phyloP scores from a whole-genome alignment of 2,113 vertebrate genomes.

The Ornithorhynchus anatinus region DNA sequence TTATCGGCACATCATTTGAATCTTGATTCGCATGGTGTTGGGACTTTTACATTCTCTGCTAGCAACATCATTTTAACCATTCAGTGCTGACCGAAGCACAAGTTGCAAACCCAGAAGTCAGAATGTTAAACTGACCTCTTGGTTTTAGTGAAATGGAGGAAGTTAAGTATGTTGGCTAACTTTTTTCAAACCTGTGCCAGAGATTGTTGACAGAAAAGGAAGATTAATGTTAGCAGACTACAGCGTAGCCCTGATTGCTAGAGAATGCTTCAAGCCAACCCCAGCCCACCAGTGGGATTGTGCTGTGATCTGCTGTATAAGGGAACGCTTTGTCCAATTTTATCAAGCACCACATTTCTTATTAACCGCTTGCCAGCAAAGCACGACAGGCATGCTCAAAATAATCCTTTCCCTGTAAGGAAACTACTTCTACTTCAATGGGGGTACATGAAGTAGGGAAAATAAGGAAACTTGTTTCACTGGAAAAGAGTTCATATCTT shows the following conservation, averaged over 20 bases:
- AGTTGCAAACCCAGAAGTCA: conserved; percentile 15
- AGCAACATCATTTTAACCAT: conserved; percentile 52
- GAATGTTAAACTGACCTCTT: conserved; percentile 43
- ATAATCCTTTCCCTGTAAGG: conserved; percentile 71
- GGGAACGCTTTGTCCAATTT: conserved; percentile 81
- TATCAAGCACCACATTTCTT: conserved; percentile 66
- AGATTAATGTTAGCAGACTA: conserved; percentile 63
- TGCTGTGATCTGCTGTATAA: conserved; percentile 78
- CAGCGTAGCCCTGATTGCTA: conserved; percentile 63
- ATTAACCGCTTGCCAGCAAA: conserved; percentile 65
- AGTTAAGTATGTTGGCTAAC: conserved; percentile 53
- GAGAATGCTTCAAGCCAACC: conserved; percentile 63
- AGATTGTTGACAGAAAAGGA: conserved; percentile 52
- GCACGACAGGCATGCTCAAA: conserved; percentile 72
- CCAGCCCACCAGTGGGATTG: conserved; percentile 67
- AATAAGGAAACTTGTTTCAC: conserved; percentile 33
- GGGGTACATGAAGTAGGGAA: conserved; percentile 7
- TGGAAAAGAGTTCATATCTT: conserved; percentile 42
- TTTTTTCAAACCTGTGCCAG: conserved; percentile 58
- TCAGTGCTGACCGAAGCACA: conserved; percentile 21
- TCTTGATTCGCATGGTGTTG: conserved; percentile 36
- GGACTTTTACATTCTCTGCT: conserved; percentile 35
- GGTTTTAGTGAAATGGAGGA: conserved; percentile 44
- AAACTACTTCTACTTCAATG: conserved; percentile 46
- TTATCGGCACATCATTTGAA: conserved; percentile 51